Evolutionary conservation across 2,797 vertebrate genomes (phyloP), one percentile per base, ranked within the genome.

Genomic region (Aphelocoma californica): DNA sequence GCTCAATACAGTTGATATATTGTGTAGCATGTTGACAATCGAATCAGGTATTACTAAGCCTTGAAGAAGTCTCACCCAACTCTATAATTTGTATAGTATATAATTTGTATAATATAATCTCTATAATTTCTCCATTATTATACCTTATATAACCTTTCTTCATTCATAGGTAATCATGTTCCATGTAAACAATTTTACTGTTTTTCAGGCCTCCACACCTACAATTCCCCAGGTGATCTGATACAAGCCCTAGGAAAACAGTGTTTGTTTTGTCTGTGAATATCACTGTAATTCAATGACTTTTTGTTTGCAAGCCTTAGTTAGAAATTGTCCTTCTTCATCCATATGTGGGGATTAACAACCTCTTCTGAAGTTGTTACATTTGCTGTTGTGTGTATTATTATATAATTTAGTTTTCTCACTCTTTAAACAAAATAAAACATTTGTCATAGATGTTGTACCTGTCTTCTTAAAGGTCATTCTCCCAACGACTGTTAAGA

Each of bases 31-130:
- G 19, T 44, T 91, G 38, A 14, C 67, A 57, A 34, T 74, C 57
- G 61, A 90, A 91, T 61, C 38, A 71, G 18, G 31, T 61, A 25
- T 92, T 95, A 93, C 47, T 91, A 95, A 96, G 77, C 50, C 50
- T 86, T 83, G 50, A 95, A 86, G 82, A 95, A 96, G 91, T 96
- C 82, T 95, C 91, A 92, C 40, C 20, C n/a, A 83, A 47, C 60
- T 50, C 94, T 91, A 7, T 90, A 83, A 94, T 97, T 86, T 67
- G 23, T 87, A 85, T 94, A 36, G 36, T 36, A 36, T 36, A 36
- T 36, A 36, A 36, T 36, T 36, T 36, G 36, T 36, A 36, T 36
- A 36, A 36, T 36, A 36, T 36, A 36, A 36, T 36, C 36, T 36
- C 36, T 36, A 8, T 36, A 36, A 47, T 92, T 21, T 89, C 42